Percentiles rank a stretch among this genome's conserved stretches.
These are phyloP conservation scores for Emberiza fucata DNA, from an alignment of 2,113 vertebrate species.

Conservation along the genomic window DNA sequence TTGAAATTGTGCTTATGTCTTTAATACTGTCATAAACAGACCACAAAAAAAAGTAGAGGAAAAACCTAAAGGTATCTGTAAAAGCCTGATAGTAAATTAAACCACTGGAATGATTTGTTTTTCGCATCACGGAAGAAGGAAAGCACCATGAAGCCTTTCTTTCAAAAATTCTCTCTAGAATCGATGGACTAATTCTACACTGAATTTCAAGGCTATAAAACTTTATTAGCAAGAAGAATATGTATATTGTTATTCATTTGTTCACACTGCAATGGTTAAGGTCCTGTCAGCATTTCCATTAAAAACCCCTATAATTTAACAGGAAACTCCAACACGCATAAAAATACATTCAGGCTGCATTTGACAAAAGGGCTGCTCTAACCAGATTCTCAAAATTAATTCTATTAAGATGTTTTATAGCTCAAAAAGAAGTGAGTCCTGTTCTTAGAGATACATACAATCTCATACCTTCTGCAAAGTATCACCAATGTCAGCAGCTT, in stretches of 20 bases:
- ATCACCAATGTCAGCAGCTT: background rate
- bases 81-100: conserved; percentile 27
- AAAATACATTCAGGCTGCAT: background rate
- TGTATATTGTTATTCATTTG: conserved; percentile 45
- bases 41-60: background rate
- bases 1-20: conserved; percentile 8
- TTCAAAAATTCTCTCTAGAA: conserved; percentile 38
- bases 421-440: background rate
- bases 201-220: conserved; percentile 55
- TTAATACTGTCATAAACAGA: background rate
- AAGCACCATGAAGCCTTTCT: conserved; percentile 28
- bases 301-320: conserved; percentile 10
- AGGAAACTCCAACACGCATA: conserved; percentile 15
- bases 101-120: conserved; percentile 2
- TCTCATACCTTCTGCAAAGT: background rate
- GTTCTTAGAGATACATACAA: background rate
- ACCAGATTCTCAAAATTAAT: background rate
- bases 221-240: conserved; percentile 46
- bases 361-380: background rate
- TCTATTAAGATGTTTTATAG: background rate
- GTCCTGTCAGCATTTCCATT: conserved; percentile 33
- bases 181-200: conserved; percentile 2
- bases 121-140: conserved; percentile 12
- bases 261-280: conserved; percentile 48
- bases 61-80: background rate